Base-by-base conservation (phyloP, 2,888 invertebrate species). In the Nemotelus pantherinus region DNA sequence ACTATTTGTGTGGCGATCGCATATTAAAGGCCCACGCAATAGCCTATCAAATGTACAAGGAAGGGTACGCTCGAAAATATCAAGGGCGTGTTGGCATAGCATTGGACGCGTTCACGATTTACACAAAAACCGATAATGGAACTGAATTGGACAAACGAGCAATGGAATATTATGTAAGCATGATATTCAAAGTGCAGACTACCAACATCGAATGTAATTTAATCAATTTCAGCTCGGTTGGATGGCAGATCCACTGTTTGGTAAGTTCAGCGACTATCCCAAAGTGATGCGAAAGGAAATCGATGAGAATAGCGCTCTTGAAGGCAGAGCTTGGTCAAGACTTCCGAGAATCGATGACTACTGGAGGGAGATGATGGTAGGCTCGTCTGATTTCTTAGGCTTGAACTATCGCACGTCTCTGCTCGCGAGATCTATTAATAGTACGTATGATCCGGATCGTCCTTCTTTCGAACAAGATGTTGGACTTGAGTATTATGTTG, bases 21-120 rank as follows among this genome's bases (percentile, higher is more conserved):
- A 85, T 90, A 55, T 82, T 89, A 0, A 70, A 87, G 9, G 90
- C 91, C 0, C 92, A 93, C 82, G 88, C 89, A 9, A 85, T 82
- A 43, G 87, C 87, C 0, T 89, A 88, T 81, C 84, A 85, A 7
- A 80, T 87, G 2, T 89, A 89, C 76, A 84, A 85, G 43, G 83
- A 85, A 9, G 85, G 87, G 10, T 88, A 86, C 80, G 87, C 84
- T 48, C 71, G 82, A 0, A 77, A 81, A 2, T 83, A 85, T 53
- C 77, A 79, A 3, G 88, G 87, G n/a, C 82, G 83, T 77, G 75
- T 85, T 25, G 85, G 85, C 6, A 83, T 85, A 1, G 82, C 83
- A 0, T 67, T 85, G 7, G 83, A 82, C 55, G 82, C 82, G 47
- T 57, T 72, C 25, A 80, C 82, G 9, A 84, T 81, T 74, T 84